Base-by-base conservation (phyloP, 2,113 vertebrate genomes). In the Odobenus rosmarus region DNA sequence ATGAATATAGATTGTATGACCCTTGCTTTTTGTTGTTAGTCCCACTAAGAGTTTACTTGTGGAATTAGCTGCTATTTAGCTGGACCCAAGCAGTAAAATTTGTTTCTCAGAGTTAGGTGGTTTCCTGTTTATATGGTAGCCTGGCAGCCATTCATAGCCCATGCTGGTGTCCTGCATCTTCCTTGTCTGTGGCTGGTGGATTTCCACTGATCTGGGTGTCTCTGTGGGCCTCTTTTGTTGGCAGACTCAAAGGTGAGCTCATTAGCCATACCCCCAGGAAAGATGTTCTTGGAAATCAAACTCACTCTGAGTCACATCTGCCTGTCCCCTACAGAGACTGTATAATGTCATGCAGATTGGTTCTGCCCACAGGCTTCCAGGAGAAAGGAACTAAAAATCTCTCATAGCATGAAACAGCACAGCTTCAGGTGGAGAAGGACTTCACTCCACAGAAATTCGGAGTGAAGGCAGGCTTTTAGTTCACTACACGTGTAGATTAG, bases 261-360 rank as follows among this genome's bases (percentile, higher is more conserved):
- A 89, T 89, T 79, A 79, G 88, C 39, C 53, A 11, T 8, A 82
- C 51, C 49, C 31, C 59, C 12, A 31, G 39, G 93, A 88, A 92
- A 95, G 79, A 95, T 82, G 39, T 81, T 90, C 87, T 90, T 64
- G 74, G 90, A 96, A 96, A n/a, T 62, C 88, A 55, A 24, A 85
- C 76, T n/a, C 18, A 23, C 39, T 83, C 84, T n/a, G 92, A 84
- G 88, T 91, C 93, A 93, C 55, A 59, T 61, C 81, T 79, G 62
- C 81, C 57, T 64, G 15, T 51, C 15, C 46, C 51, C 36, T 39
- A 14, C n/a, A 1, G 2, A 15, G 28, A 46, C 19, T 18, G 51
- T 12, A 7, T 33, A 76, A 36, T 57, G 64, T n/a, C 88, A 57
- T 19, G 28, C 39, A n/a, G 64, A 85, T n/a, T 82, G 61, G 49